Conservation (phyloP, 1,140 invertebrate species). For the Drosophila triauraria region DNA sequence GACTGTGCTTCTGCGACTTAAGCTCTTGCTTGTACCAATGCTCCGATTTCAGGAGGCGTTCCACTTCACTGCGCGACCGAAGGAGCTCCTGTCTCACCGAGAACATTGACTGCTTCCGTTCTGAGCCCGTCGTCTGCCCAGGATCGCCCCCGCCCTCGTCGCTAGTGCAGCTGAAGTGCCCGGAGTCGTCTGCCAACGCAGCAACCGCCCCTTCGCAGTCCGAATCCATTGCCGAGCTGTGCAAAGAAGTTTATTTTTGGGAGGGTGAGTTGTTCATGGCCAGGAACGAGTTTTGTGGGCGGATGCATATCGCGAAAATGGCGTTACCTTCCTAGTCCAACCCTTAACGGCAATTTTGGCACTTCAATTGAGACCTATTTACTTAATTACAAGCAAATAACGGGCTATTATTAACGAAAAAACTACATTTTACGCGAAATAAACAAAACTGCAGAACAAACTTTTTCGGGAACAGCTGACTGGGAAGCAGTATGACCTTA, state of each 20-base stretch:
- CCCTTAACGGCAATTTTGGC: no score
- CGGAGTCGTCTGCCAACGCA: conserved; percentile 62
- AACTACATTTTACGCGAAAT: conserved; percentile 65
- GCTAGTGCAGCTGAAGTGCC: conserved; percentile 63
- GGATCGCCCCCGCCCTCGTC: conserved; percentile 31
- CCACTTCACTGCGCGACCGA: conserved; percentile 71
- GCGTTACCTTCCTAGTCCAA: not conserved
- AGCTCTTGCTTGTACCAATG: conserved; percentile 82
- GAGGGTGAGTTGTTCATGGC: conserved; percentile 22
- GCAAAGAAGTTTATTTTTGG: not conserved
- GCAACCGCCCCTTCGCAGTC: conserved; percentile 33
- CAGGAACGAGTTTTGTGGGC: conserved; percentile 36
- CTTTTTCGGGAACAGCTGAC: conserved; percentile 54
- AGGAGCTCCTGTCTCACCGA: conserved; percentile 65
- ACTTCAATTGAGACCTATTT: not conserved
- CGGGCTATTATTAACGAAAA: not conserved
- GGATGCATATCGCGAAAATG: not conserved
- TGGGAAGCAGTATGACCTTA: conserved; percentile 43
- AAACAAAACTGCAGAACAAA: conserved; percentile 41
- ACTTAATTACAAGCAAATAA: not conserved
- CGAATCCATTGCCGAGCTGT: conserved; percentile 51
- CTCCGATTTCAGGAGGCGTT: conserved; percentile 76
- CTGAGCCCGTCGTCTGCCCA: not conserved
- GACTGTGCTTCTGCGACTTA: conserved; percentile 65
- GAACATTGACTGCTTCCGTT: conserved; percentile 49